A percentile compares a stretch with the other conserved stretches of the same genome.
These are phyloP conservation scores for Agriopis leucophaearia DNA, from an alignment of 2,888 invertebrate genomes.

Conservation along the genomic window DNA sequence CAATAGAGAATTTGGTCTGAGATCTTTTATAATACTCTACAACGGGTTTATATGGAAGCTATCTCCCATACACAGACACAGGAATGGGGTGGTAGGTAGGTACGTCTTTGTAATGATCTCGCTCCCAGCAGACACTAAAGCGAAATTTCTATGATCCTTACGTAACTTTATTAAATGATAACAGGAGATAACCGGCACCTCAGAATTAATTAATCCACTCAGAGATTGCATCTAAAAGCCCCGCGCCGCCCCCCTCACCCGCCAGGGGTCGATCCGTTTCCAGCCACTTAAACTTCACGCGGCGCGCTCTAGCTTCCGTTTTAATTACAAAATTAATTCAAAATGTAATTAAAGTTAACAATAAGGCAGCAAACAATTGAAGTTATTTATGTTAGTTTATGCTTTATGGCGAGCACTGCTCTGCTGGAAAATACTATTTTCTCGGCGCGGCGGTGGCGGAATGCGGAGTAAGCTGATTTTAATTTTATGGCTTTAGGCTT, in stretches of 20 bases:
- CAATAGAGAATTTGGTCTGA: no score
- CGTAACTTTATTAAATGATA: slow-evolving; percentile 85
- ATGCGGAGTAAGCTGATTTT: slow-evolving; percentile 35
- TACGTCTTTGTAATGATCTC: slow-evolving; percentile 17
- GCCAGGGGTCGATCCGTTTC: slow-evolving; percentile 82
- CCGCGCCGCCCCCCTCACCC: slow-evolving; percentile 68
- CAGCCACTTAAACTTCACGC: slow-evolving; percentile 87
- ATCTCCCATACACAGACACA: not conserved
- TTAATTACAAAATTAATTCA: slow-evolving; percentile 88
- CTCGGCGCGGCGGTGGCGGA: slow-evolving; percentile 43
- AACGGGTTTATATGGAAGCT: not conserved
- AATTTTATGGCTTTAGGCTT: slow-evolving; percentile 40
- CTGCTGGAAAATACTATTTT: slow-evolving; percentile 70
- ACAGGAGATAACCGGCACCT: slow-evolving; percentile 85
- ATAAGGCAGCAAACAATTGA: slow-evolving; percentile 87
- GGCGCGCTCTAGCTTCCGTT: slow-evolving; percentile 87
- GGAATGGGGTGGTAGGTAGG: not conserved
- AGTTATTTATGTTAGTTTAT: slow-evolving; percentile 87
- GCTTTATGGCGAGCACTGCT: slow-evolving; percentile 77
- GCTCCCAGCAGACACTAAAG: slow-evolving; percentile 45
- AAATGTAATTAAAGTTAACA: slow-evolving; percentile 88
- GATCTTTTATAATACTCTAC: not conserved
- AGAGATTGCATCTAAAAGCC: slow-evolving; percentile 85
- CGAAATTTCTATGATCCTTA: slow-evolving; percentile 74
- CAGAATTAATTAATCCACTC: slow-evolving; percentile 87